Evolutionary conservation across 1,140 invertebrate species (phyloP).

Genomic region (Psilanteris sp.): DNA sequence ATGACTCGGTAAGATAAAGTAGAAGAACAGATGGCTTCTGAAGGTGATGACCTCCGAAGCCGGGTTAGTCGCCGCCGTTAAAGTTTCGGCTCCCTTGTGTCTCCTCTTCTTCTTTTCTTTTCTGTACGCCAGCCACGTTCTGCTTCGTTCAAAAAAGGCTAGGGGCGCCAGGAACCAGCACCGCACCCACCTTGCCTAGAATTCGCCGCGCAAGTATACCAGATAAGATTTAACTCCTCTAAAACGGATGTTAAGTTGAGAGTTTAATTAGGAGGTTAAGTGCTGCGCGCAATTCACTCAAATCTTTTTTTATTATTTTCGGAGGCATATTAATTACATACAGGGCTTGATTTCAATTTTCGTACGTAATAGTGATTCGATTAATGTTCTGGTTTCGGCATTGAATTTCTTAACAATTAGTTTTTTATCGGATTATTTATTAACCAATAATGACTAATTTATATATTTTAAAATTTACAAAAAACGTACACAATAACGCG

Average conservation of each 20-base stretch:
- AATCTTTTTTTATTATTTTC: too few species aligned
- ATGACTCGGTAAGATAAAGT: constrained; percentile 45
- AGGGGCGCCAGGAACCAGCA: constrained; percentile 10
- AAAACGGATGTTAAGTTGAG: constrained; percentile 30
- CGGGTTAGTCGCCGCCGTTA: constrained; percentile 30
- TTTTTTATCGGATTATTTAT: too few species aligned
- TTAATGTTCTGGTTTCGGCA: too few species aligned
- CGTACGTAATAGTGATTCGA: too few species aligned
- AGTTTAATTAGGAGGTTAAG: constrained; percentile 40
- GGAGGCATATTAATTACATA: too few species aligned
- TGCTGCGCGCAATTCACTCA: too few species aligned
- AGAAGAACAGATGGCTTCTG: constrained; percentile 44
- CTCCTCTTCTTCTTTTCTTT: constrained; percentile 35
- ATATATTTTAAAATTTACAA: too few species aligned
- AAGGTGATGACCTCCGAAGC: constrained; percentile 43
- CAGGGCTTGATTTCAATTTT: too few species aligned
- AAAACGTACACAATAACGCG: too few species aligned
- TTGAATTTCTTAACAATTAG: too few species aligned
- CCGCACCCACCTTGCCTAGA: constrained; percentile 19
- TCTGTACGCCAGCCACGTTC: constrained; percentile 33
- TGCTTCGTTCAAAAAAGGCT: constrained; percentile 16
- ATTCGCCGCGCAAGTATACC: constrained; percentile 29
- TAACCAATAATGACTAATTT: too few species aligned
- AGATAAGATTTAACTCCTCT: constrained; percentile 41
- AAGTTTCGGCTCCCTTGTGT: constrained; percentile 41